Evolutionary conservation across 2,888 invertebrate genomes (phyloP).

Genomic region (Drosophila peninsularis): DNA sequence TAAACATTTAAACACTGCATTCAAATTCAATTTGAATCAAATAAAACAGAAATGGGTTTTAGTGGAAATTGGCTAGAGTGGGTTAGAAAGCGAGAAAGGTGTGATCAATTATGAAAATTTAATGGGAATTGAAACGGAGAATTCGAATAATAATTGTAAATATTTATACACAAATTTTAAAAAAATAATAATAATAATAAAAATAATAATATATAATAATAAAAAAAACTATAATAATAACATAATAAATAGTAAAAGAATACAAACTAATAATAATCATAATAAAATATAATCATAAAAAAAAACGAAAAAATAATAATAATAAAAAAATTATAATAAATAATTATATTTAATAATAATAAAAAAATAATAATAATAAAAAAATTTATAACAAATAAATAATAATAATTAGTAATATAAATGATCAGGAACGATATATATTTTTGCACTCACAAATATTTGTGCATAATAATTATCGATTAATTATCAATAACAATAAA

Average conservation of each 20-base stretch:
- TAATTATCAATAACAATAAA: background rate
- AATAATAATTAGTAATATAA: no score
- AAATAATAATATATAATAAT: background rate
- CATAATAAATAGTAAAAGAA: no score
- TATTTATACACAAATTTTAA: background rate
- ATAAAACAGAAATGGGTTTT: background rate
- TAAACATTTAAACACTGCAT: constrained; percentile 21
- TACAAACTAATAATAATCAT: no score
- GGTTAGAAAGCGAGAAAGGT: background rate
- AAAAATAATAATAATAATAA: background rate
- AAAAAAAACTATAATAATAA: background rate
- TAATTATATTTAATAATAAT: background rate
- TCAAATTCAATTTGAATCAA: constrained; percentile 3
- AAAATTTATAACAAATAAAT: no score
- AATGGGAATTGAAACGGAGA: background rate
- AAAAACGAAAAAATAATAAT: no score
- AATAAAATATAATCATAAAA: no score
- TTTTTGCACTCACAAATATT: background rate
- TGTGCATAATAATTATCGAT: background rate
- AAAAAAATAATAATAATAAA: no score
- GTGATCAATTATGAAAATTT: background rate
- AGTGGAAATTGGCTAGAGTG: background rate
- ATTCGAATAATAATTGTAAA: background rate
- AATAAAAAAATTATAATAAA: background rate
- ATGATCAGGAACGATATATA: no score